Conservation (phyloP, 2,888 invertebrate species). For the Prosopocoilus inquinatus region DNA sequence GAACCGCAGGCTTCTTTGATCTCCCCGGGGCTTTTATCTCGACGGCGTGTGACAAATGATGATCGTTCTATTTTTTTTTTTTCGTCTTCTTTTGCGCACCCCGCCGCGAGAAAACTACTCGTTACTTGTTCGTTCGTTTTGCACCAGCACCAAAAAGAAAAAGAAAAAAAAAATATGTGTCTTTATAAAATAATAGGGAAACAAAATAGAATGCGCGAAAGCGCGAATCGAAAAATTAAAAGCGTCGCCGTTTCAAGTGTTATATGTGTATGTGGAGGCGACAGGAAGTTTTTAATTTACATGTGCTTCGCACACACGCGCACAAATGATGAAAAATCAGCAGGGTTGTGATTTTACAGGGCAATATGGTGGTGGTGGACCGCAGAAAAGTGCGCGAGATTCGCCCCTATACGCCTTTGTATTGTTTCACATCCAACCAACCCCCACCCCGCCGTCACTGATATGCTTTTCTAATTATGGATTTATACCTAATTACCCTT, state of each 20-base stretch:
- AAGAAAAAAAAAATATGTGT: neutral
- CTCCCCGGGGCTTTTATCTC: conserved; percentile 7
- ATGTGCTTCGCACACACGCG: conserved; percentile 20
- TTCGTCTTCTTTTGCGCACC: too few relatives aligned
- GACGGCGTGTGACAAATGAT: too few relatives aligned
- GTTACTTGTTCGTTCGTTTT: too few relatives aligned
- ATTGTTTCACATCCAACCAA: conserved; percentile 13
- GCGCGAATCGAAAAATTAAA: conserved; percentile 9
- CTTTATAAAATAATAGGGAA: conserved; percentile 2
- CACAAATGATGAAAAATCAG: conserved; percentile 49
- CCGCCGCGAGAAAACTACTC: neutral
- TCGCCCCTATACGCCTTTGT: conserved; percentile 26
- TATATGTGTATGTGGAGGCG: conserved; percentile 9
- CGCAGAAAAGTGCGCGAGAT: conserved; percentile 50
- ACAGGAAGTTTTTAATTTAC: conserved; percentile 21
- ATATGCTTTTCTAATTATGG: conserved; percentile 43
- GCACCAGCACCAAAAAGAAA: neutral
- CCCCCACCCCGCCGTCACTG: conserved; percentile 34
- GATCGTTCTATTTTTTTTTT: too few relatives aligned
- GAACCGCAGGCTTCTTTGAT: conserved; percentile 35
- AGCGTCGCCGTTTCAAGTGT: conserved; percentile 17
- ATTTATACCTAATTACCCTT: neutral
- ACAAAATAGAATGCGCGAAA: conserved; percentile 5
- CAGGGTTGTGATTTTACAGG: conserved; percentile 39
- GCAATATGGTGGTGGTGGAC: conserved; percentile 42